phyloP scores from a whole-genome alignment of 2,888 invertebrate species.

The Drosophila algonquin region DNA sequence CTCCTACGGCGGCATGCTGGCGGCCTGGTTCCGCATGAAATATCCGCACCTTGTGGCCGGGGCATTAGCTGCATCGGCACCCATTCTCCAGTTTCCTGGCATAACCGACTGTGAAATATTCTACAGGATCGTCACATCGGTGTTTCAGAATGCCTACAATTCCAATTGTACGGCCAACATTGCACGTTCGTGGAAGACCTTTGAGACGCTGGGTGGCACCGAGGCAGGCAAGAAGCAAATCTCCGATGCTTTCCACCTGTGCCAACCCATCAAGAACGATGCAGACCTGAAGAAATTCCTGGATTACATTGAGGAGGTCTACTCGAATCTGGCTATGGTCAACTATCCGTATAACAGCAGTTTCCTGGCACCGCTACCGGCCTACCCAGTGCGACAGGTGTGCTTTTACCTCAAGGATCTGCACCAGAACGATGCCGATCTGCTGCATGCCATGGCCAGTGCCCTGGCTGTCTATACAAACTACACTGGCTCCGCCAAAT shows the following conservation, averaged over 20 bases:
- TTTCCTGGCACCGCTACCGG: slow-evolving; percentile 93
- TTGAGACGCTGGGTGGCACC: slow-evolving; percentile 86
- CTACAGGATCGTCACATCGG: slow-evolving; percentile 90
- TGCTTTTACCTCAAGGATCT: slow-evolving; percentile 85
- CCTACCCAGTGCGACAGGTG: slow-evolving; percentile 90
- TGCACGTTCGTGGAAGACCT: slow-evolving; percentile 90
- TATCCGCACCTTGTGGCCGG: slow-evolving; percentile 95
- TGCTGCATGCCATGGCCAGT: slow-evolving; percentile 86
- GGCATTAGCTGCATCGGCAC: slow-evolving; percentile 96
- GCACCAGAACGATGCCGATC: slow-evolving; percentile 44
- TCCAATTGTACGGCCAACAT: slow-evolving; percentile 89
- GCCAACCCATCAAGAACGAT: slow-evolving; percentile 87
- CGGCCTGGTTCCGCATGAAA: slow-evolving; percentile 97
- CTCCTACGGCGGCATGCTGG: slow-evolving; percentile 98
- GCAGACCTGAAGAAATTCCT: slow-evolving; percentile 86
- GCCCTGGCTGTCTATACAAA: slow-evolving; percentile 92
- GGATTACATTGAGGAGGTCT: slow-evolving; percentile 89
- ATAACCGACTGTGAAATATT: slow-evolving; percentile 91
- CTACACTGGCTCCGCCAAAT: slow-evolving; percentile 89
- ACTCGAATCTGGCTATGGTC: slow-evolving; percentile 94
- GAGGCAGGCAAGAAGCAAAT: slow-evolving; percentile 89
- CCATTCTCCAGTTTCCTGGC: slow-evolving; percentile 93
- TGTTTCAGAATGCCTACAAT: slow-evolving; percentile 85
- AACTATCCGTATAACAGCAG: slow-evolving; percentile 96
- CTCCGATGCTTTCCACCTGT: slow-evolving; percentile 90